Percentiles rank a stretch among this genome's conserved stretches.
These are phyloP conservation scores for Echinops telfairi DNA, from an alignment of 2,113 vertebrate genomes.

Conservation along the genomic window DNA sequence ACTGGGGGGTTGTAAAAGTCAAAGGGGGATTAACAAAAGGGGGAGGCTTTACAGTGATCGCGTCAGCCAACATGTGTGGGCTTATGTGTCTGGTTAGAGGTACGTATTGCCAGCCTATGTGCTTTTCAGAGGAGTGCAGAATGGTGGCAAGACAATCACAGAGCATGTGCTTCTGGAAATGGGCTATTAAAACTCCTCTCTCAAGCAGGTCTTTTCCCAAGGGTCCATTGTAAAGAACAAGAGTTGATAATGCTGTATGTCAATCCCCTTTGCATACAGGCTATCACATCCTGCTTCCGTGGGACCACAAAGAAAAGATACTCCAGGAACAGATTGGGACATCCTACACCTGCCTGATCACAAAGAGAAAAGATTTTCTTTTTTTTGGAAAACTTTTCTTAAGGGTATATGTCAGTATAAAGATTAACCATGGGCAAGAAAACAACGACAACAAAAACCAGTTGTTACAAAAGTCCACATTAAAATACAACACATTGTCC, in stretches of 20 bases:
- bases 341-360: too few species aligned
- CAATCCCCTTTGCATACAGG: background rate
- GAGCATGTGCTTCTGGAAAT: background rate
- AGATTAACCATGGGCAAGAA: background rate
- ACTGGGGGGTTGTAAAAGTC: background rate
- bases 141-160: background rate
- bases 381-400: background rate
- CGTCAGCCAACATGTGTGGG: background rate
- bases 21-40: background rate
- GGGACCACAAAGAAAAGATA: background rate
- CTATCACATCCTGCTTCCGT: background rate
- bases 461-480: background rate
- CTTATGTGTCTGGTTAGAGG: background rate
- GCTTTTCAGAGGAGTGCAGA: background rate
- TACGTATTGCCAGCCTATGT: background rate
- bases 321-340: too few species aligned
- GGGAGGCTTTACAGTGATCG: background rate
- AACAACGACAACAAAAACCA: background rate
- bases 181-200: background rate
- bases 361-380: too few species aligned
- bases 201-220: background rate
- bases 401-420: background rate
- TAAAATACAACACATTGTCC: background rate
- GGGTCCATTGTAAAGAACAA: background rate
- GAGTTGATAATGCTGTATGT: background rate